phyloP scores from a whole-genome alignment of 2,797 vertebrate species.

The Eutrigla gurnardus region DNA sequence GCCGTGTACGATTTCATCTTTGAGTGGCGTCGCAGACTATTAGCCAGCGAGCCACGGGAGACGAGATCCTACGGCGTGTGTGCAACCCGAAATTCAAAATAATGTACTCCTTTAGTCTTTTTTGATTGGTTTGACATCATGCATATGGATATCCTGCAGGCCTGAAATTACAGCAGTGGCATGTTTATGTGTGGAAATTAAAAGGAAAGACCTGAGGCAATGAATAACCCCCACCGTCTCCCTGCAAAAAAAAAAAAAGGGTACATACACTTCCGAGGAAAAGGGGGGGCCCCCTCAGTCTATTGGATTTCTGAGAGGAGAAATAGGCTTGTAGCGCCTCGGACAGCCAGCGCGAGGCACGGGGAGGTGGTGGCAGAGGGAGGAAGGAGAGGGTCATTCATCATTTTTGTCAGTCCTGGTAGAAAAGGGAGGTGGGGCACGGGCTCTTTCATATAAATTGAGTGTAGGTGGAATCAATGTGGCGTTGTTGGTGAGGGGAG shows the following conservation, averaged over 20 bases:
- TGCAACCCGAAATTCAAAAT: constrained; percentile 39
- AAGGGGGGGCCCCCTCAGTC: constrained; percentile 54
- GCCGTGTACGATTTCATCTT: constrained; percentile 49
- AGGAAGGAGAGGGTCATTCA: constrained; percentile 74
- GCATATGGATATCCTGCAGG: constrained; percentile 68
- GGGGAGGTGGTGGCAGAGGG: constrained; percentile 63
- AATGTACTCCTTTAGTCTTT: constrained; percentile 40
- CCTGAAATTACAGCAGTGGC: constrained; percentile 56
- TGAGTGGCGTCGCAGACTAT: constrained; percentile 69
- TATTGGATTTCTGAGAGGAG: constrained; percentile 77
- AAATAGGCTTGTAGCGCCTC: constrained; percentile 75
- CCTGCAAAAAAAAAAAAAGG: constrained; percentile 1
- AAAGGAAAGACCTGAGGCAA: constrained; percentile 30
- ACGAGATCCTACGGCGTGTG: constrained; percentile 22
- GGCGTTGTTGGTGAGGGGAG: constrained; percentile 66
- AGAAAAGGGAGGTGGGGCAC: constrained; percentile 45
- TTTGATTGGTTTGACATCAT: constrained; percentile 52
- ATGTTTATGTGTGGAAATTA: constrained; percentile 69
- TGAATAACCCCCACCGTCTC: constrained; percentile 13
- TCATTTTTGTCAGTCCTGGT: constrained; percentile 81
- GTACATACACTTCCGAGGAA: constrained; percentile 28
- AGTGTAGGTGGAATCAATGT: constrained; percentile 84
- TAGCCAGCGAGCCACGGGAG: constrained; percentile 51
- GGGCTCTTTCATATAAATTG: constrained; percentile 80
- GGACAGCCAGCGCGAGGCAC: constrained; percentile 69